A percentile compares a stretch with the other conserved stretches of the same genome.
Evolutionary conservation across 2,797 vertebrate genomes (phyloP).

Genomic region (Rhinoraja longicauda): DNA sequence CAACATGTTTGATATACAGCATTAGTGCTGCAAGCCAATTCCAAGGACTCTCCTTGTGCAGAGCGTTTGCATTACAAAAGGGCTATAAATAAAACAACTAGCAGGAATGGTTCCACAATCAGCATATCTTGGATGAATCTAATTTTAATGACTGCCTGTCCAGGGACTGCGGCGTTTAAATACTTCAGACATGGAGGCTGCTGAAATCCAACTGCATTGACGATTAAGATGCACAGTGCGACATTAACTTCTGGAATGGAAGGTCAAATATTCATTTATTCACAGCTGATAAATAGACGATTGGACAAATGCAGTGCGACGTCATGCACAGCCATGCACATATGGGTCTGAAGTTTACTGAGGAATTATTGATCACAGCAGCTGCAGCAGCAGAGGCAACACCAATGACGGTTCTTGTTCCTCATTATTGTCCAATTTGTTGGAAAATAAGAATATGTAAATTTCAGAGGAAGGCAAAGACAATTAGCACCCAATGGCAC

Average conservation of each 20-base stretch:
- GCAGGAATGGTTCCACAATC: not conserved
- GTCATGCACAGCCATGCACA: not conserved
- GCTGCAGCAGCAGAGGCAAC: not conserved
- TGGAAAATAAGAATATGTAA: not conserved
- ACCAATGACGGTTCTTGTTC: not conserved
- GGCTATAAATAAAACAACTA: not conserved
- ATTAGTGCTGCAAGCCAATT: not conserved
- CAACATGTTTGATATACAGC: not conserved
- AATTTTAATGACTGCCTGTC: not conserved
- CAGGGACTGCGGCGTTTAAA: not conserved
- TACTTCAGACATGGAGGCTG: not conserved
- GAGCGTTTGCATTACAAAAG: not conserved
- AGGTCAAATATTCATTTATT: not conserved
- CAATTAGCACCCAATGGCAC: not conserved
- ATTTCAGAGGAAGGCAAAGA: not conserved
- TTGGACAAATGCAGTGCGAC: not conserved
- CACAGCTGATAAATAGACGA: not conserved
- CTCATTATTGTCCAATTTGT: not conserved
- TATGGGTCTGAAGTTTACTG: not conserved
- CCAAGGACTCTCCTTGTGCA: not conserved
- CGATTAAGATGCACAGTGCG: not conserved
- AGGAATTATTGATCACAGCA: not conserved
- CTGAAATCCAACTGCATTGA: not conserved
- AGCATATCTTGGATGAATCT: not conserved
- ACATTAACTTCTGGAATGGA: not conserved